These are phyloP conservation scores for Xenopus petersii DNA, from an alignment of 2,797 vertebrate genomes.

Conservation along the genomic window DNA sequence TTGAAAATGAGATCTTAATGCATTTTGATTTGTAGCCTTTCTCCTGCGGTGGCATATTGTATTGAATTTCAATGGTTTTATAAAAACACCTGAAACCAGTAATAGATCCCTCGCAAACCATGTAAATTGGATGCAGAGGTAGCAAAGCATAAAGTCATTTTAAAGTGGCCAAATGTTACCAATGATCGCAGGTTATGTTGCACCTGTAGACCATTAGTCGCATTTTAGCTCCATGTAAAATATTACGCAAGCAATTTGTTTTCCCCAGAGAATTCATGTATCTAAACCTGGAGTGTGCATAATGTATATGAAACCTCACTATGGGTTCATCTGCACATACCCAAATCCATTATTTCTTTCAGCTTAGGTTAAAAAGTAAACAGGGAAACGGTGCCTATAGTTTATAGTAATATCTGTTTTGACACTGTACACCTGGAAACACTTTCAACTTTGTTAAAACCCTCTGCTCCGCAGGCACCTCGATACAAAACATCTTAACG, in stretches of 20 bases:
- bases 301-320: conserved; percentile 11
- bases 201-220: conserved; percentile 40
- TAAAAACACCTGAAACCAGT: conserved; percentile 34
- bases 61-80: conserved; percentile 12
- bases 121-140: conserved; percentile 35
- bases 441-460: neutral
- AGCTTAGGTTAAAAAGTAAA: conserved; percentile 9
- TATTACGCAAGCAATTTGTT: conserved; percentile 22
- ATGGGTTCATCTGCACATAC: conserved; percentile 14
- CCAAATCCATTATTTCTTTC: conserved; percentile 22
- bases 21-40: conserved; percentile 9
- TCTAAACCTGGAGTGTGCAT: neutral
- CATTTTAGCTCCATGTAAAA: conserved; percentile 25
- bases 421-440: conserved; percentile 21
- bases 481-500: neutral
- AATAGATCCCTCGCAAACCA: conserved; percentile 33
- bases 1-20: conserved; percentile 8
- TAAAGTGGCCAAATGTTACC: conserved; percentile 13
- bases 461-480: neutral
- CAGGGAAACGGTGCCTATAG: neutral
- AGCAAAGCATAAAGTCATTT: conserved; percentile 6
- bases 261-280: conserved; percentile 1
- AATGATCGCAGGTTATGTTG: conserved; percentile 6
- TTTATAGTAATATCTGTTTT: neutral
- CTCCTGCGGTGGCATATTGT: conserved; percentile 2